phyloP scores from a whole-genome alignment of 2,797 vertebrate genomes.

The Acipenser oxyrinchus region DNA sequence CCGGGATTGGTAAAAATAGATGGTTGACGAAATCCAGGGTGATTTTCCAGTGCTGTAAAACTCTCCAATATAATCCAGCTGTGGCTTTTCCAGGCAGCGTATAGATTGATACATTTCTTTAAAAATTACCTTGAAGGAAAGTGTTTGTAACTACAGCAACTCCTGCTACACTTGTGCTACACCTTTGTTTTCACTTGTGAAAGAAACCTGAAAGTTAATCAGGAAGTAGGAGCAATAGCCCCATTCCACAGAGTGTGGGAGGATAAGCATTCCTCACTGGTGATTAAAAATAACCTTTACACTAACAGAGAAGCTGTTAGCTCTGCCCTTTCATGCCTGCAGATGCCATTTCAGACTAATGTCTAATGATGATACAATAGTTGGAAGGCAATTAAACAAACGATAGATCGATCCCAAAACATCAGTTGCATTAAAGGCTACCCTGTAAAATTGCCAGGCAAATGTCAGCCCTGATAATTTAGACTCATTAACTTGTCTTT shows the following conservation, averaged over 20 bases:
- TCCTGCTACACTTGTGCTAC: background rate
- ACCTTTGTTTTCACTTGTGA: background rate
- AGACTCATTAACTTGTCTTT: conserved; percentile 27
- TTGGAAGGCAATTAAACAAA: conserved; percentile 64
- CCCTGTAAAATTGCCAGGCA: conserved; percentile 10
- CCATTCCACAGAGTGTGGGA: conserved; percentile 16
- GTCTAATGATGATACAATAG: conserved; percentile 68
- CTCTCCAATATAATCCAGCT: too few relatives aligned
- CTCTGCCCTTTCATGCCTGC: conserved; percentile 65
- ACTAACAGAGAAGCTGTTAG: conserved; percentile 62
- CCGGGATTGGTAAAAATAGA: too few relatives aligned
- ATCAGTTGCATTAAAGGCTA: conserved; percentile 37
- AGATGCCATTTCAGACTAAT: conserved; percentile 63
- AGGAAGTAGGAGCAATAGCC: conserved; percentile 29
- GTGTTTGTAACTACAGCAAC: background rate
- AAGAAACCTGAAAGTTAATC: conserved; percentile 1
- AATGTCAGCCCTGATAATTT: conserved; percentile 28
- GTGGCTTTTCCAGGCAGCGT: too few relatives aligned
- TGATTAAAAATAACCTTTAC: conserved; percentile 77
- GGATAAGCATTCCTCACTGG: conserved; percentile 48
- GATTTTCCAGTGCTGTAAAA: too few relatives aligned
- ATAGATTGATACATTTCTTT: too few relatives aligned
- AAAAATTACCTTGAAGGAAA: background rate
- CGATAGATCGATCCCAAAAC: conserved; percentile 64
- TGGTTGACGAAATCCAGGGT: too few relatives aligned